A percentile compares a stretch with the other conserved stretches of the same genome.
Conservation (phyloP, 2,888 invertebrate genomes). For the Cephus rjabovi region DNA sequence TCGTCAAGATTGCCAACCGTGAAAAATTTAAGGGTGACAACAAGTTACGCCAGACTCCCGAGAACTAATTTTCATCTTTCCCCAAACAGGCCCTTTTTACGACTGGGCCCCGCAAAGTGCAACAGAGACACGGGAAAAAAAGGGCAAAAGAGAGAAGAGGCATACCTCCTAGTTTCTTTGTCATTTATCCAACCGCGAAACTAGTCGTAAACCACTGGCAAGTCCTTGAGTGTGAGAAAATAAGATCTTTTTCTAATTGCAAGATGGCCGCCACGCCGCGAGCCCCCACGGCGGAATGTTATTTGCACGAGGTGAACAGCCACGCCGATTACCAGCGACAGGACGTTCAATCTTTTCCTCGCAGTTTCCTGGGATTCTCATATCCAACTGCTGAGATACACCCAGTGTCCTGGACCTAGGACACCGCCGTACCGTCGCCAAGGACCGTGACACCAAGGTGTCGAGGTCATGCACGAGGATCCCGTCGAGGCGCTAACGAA, state of each 20-base stretch:
- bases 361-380: not conserved
- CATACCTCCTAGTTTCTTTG: constrained; percentile 21
- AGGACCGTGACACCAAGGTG: constrained; percentile 7
- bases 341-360: not conserved
- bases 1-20: too few relatives aligned
- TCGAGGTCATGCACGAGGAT: constrained; percentile 35
- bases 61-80: constrained; percentile 46
- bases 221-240: constrained; percentile 43
- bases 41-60: constrained; percentile 3
- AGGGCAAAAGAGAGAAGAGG: constrained; percentile 1
- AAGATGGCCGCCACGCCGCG: not conserved
- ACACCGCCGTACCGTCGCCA: constrained; percentile 6
- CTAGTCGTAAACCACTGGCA: constrained; percentile 44
- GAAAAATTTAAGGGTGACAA: too few relatives aligned
- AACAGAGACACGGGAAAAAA: not conserved
- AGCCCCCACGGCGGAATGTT: constrained; percentile 38
- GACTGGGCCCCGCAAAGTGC: not conserved
- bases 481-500: constrained; percentile 48
- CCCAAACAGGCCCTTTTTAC: constrained; percentile 23
- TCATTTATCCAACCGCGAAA: constrained; percentile 53
- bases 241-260: constrained; percentile 28
- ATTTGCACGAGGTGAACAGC: constrained; percentile 36
- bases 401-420: not conserved
- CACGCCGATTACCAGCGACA: constrained; percentile 34
- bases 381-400: not conserved